phyloP scores from a whole-genome alignment of 2,888 invertebrate genomes.

The Hecatera dysodea region DNA sequence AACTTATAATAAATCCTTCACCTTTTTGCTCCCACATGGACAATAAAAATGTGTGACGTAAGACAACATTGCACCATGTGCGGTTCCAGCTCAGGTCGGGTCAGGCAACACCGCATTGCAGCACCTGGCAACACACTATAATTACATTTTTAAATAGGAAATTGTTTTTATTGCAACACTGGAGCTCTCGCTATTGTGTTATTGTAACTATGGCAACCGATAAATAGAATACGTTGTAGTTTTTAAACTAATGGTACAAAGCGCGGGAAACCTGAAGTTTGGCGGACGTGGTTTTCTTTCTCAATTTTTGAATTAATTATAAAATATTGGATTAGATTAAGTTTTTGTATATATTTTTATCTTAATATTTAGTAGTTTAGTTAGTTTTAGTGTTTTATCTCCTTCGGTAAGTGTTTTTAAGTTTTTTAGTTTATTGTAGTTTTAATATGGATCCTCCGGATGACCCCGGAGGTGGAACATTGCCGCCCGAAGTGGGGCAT shows the following conservation, averaged over 20 bases:
- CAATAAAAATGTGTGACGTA: conserved; percentile 47
- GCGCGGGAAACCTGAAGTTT: too few species aligned
- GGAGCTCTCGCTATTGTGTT: conserved; percentile 18
- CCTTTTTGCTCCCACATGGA: conserved; percentile 26
- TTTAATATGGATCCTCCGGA: too few species aligned
- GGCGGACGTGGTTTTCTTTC: too few species aligned
- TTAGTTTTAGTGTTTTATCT: too few species aligned
- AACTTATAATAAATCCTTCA: conserved; percentile 39
- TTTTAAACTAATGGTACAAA: neutral
- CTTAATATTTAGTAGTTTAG: too few species aligned
- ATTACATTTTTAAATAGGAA: conserved; percentile 48
- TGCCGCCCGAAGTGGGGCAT: too few species aligned
- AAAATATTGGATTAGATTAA: too few species aligned
- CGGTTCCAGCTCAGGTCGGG: conserved; percentile 25
- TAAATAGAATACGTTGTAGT: neutral
- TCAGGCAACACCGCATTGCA: conserved; percentile 59
- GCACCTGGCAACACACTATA: conserved; percentile 36
- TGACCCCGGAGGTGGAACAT: too few species aligned
- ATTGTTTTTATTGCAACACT: conserved; percentile 28
- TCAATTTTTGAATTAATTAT: too few species aligned
- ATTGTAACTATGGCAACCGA: conserved; percentile 8
- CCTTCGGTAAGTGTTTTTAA: too few species aligned
- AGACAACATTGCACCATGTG: conserved; percentile 50
- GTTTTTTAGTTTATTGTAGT: too few species aligned
- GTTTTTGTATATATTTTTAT: too few species aligned